Evolutionary conservation across 2,888 invertebrate species (phyloP), one percentile per base, ranked within the genome.

Genomic region (Plagiodera versicolora): DNA sequence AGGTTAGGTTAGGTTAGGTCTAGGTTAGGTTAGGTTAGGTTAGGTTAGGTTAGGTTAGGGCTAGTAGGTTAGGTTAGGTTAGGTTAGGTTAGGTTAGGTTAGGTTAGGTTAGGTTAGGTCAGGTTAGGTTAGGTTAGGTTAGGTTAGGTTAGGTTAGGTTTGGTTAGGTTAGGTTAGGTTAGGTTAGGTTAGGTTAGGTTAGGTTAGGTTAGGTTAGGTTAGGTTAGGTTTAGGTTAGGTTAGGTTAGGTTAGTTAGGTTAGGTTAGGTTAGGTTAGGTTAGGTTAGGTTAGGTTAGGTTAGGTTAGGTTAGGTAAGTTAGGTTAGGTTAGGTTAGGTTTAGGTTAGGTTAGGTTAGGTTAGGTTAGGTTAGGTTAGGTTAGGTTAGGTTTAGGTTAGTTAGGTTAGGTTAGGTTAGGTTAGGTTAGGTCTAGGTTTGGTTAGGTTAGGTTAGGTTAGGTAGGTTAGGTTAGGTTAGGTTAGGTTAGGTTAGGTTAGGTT

Each of bases 321-420:
- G n/a, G n/a, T n/a, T n/a, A 49, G 49, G 49, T 49, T 49, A 49
- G 65, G 65, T 63, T n/a, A n/a, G n/a, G n/a, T n/a, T 63, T 57
- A 63, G 65, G 65, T 65, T 61, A 64, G 64, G 64, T 64, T 60
- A 54, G 62, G 66, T 66, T 51, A 62, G 66, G 66, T 66, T 57
- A 60, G 64, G 63, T 65, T 60, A 60, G 63, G 66, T 64, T 48
- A 61, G 66, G 66, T 66, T 56, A 59, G 64, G 66, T 64, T 54
- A 57, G 61, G 66, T n/a, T n/a, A n/a, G n/a, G n/a, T n/a, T n/a
- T n/a, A n/a, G n/a, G n/a, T n/a, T n/a, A n/a, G n/a, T n/a, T n/a
- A n/a, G n/a, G 64, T 64, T 54, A 56, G 62, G 64, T 63, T 51
- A 51, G 64, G 65, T 65, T 55, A 58, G 65, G 63, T 65, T 52